phyloP scores from a whole-genome alignment of 2,888 invertebrate species.

The Campopleginae sp. region DNA sequence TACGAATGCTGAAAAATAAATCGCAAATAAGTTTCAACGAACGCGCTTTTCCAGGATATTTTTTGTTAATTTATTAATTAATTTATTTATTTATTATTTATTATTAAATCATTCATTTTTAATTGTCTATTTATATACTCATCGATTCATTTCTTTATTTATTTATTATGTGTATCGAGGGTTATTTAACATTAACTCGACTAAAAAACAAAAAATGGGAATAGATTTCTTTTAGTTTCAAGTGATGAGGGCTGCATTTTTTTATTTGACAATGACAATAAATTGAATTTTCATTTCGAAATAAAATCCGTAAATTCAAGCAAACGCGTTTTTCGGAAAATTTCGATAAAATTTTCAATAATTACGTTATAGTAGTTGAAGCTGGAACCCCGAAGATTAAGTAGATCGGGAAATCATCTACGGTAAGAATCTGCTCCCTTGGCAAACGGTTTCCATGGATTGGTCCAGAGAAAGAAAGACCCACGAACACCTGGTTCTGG shows the following conservation, averaged over 20 bases:
- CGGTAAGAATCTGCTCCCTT: neutral
- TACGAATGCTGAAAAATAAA: too few species aligned
- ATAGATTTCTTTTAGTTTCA: too few species aligned
- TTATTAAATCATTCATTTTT: too few species aligned
- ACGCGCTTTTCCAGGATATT: too few species aligned
- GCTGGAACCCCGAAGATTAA: neutral
- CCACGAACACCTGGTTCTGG: neutral
- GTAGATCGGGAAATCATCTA: neutral
- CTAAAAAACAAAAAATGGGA: too few species aligned
- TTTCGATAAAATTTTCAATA: neutral
- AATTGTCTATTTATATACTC: too few species aligned
- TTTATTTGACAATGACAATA: neutral
- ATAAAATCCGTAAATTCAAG: neutral
- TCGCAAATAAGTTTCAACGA: too few species aligned
- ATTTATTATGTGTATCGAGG: too few species aligned
- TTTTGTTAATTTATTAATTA: too few species aligned
- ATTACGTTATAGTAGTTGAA: neutral
- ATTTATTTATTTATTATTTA: too few species aligned
- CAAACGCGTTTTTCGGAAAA: neutral
- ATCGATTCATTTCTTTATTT: too few species aligned
- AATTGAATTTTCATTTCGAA: neutral
- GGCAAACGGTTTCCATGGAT: neutral
- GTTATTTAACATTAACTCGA: too few species aligned
- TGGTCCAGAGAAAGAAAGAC: conserved; percentile 15
- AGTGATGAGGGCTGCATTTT: neutral